phyloP scores from a whole-genome alignment of 30 jellyfish, hydroid and myxozoan genomes.

The Rhopilema esculentum region DNA sequence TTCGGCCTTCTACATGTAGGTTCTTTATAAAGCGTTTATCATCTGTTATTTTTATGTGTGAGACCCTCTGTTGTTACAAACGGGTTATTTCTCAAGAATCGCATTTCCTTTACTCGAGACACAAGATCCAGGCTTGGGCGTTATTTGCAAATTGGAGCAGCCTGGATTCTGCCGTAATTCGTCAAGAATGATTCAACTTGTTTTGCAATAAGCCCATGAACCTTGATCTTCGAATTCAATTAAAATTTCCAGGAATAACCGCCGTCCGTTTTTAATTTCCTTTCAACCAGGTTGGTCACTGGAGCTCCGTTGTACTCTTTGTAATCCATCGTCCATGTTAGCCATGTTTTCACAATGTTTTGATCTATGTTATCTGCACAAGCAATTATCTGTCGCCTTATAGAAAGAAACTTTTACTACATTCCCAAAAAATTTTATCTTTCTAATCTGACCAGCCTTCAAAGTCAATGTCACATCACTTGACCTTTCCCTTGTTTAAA shows the following conservation, averaged over 20 bases:
- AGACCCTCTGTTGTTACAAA: too few species aligned
- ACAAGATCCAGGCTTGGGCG: too few species aligned
- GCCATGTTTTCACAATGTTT: not conserved
- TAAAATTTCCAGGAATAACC: not conserved
- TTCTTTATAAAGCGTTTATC: too few species aligned
- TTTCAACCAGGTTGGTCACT: not conserved
- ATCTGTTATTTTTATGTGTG: too few species aligned
- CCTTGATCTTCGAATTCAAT: not conserved
- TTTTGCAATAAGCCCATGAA: not conserved
- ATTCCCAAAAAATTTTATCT: conserved; percentile 11
- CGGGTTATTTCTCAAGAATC: too few species aligned
- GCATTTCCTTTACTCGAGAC: not conserved
- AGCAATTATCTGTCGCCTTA: not conserved
- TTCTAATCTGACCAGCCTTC: conserved; percentile 17
- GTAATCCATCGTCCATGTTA: not conserved
- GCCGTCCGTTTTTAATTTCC: not conserved
- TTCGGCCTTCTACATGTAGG: too few species aligned
- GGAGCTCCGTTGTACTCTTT: not conserved
- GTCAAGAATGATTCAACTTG: not conserved
- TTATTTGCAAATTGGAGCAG: not conserved
- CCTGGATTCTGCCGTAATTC: not conserved
- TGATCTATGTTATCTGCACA: not conserved
- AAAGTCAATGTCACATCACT: conserved; percentile 1
- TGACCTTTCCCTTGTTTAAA: not conserved
- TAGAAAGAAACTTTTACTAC: not conserved